phyloP scores from a whole-genome alignment of 2,888 invertebrate species.

The Boloria euphrosyne region DNA sequence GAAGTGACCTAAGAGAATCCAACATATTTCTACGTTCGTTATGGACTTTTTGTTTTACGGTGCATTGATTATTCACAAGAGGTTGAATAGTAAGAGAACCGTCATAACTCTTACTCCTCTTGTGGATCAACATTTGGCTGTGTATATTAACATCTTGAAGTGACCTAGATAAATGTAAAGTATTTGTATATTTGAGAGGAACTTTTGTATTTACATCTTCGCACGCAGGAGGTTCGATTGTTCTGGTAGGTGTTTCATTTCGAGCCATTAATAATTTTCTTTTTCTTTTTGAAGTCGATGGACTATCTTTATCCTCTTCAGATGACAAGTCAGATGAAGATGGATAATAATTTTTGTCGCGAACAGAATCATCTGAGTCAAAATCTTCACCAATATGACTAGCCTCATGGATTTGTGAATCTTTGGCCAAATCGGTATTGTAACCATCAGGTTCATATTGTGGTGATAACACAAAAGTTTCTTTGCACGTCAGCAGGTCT shows the following conservation, averaged over 20 bases:
- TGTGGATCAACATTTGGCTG: neutral
- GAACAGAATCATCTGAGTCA: slow-evolving; percentile 4
- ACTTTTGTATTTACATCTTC: neutral
- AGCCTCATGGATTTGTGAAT: neutral
- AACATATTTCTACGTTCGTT: slow-evolving; percentile 1
- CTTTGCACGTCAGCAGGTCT: too few species aligned
- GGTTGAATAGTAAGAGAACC: slow-evolving; percentile 6
- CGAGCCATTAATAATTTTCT: slow-evolving; percentile 1
- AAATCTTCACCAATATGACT: neutral
- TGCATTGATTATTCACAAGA: slow-evolving; percentile 1
- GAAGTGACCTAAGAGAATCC: slow-evolving; percentile 3
- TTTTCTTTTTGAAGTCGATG: slow-evolving; percentile 4
- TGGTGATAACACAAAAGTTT: too few species aligned
- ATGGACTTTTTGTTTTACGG: slow-evolving; percentile 1
- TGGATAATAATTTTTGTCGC: slow-evolving; percentile 1
- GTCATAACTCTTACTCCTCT: neutral
- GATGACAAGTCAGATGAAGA: slow-evolving; percentile 1
- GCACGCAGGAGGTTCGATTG: too few species aligned
- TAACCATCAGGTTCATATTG: too few species aligned
- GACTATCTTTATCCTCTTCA: neutral
- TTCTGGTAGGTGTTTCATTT: neutral
- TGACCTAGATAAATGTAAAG: slow-evolving; percentile 4
- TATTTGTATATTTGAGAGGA: slow-evolving; percentile 4
- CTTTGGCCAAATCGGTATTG: too few species aligned
- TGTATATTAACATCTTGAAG: slow-evolving; percentile 6